phyloP scores from a whole-genome alignment of 2,888 invertebrate species.

The Lydus trimaculatus region DNA sequence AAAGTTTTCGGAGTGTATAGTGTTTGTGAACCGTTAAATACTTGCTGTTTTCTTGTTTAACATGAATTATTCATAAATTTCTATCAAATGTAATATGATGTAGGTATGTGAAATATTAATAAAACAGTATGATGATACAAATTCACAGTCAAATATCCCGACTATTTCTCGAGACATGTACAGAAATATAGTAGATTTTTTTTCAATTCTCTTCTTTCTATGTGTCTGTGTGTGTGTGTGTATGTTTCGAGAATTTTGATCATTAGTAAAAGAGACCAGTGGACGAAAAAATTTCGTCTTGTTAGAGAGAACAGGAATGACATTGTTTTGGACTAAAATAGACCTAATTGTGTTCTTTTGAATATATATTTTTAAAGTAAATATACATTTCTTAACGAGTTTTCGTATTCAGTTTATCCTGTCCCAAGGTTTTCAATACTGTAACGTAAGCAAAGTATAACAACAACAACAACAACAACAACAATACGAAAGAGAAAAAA shows the following conservation, averaged over 20 bases:
- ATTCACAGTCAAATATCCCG: not conserved
- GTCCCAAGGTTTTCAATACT: conserved; percentile 31
- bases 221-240: not conserved
- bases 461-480: no score
- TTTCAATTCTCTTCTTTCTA: not conserved
- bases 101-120: not conserved
- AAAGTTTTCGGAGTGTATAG: not conserved
- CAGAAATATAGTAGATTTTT: not conserved
- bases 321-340: conserved; percentile 15
- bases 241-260: not conserved
- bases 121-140: not conserved
- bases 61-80: conserved; percentile 1
- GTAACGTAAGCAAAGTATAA: conserved; percentile 42
- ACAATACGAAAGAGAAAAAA: no score
- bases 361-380: conserved; percentile 35
- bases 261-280: conserved; percentile 6
- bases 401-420: conserved; percentile 46
- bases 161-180: not conserved
- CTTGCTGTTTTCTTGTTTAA: not conserved
- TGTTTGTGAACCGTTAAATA: conserved; percentile 12
- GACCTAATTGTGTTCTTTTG: conserved; percentile 30
- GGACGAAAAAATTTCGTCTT: not conserved
- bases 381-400: conserved; percentile 42
- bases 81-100: no score
- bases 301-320: conserved; percentile 2